Percentiles rank a stretch among this genome's conserved stretches.
Conservation (phyloP, 2,113 vertebrate genomes). For the Thalassarche chlororhynchos region DNA sequence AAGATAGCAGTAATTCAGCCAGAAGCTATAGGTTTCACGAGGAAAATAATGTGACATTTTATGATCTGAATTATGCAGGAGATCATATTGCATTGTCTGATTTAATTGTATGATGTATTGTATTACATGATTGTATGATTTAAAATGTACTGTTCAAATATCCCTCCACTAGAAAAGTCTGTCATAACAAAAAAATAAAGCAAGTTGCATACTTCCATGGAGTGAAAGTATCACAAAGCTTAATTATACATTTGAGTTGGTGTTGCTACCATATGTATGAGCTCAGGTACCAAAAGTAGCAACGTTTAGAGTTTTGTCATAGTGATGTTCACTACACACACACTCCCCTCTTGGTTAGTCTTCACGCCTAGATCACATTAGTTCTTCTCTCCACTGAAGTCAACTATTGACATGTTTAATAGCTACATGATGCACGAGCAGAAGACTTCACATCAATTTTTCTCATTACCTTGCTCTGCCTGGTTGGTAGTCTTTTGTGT, state of each 20-base stretch:
- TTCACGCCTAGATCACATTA: neutral
- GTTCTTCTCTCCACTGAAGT: neutral
- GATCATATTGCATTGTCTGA: neutral
- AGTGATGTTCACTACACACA: rapidly evolving
- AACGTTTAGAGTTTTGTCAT: neutral
- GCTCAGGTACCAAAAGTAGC: neutral
- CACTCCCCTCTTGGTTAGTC: neutral
- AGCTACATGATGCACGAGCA: neutral
- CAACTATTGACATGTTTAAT: neutral
- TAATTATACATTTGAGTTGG: neutral
- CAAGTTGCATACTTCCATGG: neutral
- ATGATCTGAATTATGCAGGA: neutral
- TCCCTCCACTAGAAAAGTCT: neutral
- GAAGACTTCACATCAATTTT: neutral
- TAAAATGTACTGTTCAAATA: neutral
- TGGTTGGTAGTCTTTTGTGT: neutral
- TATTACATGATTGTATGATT: neutral
- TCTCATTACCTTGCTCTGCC: neutral
- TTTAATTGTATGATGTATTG: neutral
- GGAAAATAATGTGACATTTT: neutral
- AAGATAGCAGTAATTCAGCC: neutral
- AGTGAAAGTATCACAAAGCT: neutral
- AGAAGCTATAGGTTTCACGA: neutral
- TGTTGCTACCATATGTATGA: neutral
- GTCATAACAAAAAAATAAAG: neutral